Percentiles rank a stretch among this genome's conserved stretches.
Evolutionary conservation across 2,888 invertebrate species (phyloP).

Genomic region (Cosmia pyralina): DNA sequence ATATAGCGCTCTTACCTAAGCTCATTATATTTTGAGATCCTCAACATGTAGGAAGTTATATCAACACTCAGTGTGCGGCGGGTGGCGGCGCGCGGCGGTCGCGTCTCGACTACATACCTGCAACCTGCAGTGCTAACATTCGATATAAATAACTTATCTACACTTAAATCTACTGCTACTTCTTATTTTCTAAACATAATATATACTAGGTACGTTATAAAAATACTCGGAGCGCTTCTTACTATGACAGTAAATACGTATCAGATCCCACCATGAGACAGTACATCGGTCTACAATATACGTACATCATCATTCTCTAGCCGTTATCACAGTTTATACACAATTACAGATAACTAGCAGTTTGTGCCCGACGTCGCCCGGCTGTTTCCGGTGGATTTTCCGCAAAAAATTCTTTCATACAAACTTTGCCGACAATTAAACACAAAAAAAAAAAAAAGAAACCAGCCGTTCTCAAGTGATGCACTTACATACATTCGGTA

Average conservation of each 20-base stretch:
- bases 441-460: too few species aligned
- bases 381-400: too few species aligned
- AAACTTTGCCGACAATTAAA: too few species aligned
- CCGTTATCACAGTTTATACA: neutral
- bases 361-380: too few species aligned
- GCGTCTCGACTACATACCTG: too few species aligned
- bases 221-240: slow-evolving; percentile 6
- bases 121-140: neutral
- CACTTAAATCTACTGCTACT: neutral
- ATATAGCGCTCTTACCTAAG: too few species aligned
- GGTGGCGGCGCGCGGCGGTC: too few species aligned
- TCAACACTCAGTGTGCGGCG: neutral
- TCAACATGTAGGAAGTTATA: too few species aligned
- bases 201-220: neutral
- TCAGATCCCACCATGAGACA: neutral
- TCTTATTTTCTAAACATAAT: neutral
- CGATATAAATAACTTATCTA: neutral
- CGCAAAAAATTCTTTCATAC: too few species aligned
- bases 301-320: too few species aligned
- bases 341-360: neutral
- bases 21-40: neutral
- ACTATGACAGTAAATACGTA: neutral
- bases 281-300: neutral
- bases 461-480: too few species aligned
- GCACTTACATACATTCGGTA: too few species aligned